Evolutionary conservation across 2,797 vertebrate species (phyloP), one percentile per base, ranked within the genome.

Genomic region (Cottoperca gobio): DNA sequence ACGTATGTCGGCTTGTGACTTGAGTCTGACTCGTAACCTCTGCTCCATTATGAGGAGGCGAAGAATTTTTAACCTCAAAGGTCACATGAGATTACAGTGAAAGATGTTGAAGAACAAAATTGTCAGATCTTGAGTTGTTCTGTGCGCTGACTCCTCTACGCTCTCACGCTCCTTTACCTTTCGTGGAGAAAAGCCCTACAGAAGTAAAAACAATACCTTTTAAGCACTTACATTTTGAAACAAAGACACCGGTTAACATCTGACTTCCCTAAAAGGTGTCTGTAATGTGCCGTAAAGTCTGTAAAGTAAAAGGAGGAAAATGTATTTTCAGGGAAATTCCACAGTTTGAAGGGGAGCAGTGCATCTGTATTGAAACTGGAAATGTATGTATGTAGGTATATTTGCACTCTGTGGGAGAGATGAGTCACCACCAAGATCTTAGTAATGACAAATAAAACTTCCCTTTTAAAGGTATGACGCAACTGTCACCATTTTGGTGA

Each of bases 1-100:
- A 54, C 55, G 2, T 16, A 35, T 50, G 55, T 37, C 13, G 81
- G 13, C 66, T 57, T 16, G 26, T 73, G 65, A 80, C 7, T 58
- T 8, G 10, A 77, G 46, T 72, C 55, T 48, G 50, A 39, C 72
- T 77, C 53, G 3, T 76, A 49, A 80, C 62, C 65, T 76, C 71
- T 8, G 40, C 62, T 40, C 50, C 42, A 6, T 70, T 63, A 37
- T 11, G 37, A 68, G 40, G 19, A 45, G 19, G 12, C 24, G 6
- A 50, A 57, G 17, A 26, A 39, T 7, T 58, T 54, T 60, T 42
- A 59, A 53, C 35, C 9, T 11, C 11, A 64, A 79, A 55, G 46
- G 40, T 68, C 62, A 73, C 19, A 31, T 48, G 26, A 80, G 13
- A 83, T 61, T 23, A 61, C 24, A 64, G 26, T 45, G 9, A 48